phyloP scores from a whole-genome alignment of 2,888 invertebrate genomes.

The Marronus borbonicus region DNA sequence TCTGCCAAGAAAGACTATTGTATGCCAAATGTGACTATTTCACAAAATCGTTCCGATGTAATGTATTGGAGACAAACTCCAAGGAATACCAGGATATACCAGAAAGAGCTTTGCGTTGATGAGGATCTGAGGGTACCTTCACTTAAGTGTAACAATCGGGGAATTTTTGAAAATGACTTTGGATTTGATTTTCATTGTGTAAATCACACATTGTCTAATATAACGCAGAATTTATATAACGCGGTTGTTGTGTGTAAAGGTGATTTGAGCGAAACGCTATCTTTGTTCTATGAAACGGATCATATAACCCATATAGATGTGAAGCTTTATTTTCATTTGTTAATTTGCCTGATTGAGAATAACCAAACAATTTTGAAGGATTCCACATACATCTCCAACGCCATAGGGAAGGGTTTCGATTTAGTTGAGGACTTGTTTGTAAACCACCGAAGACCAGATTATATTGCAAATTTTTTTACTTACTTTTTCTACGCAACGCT shows the following conservation, averaged over 20 bases:
- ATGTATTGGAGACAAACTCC: constrained; percentile 39
- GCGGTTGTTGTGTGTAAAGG: neutral
- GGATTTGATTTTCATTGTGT: neutral
- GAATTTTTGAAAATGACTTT: constrained; percentile 22
- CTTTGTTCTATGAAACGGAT: neutral
- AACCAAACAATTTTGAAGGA: constrained; percentile 5
- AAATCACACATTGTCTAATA: constrained; percentile 3
- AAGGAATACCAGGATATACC: constrained; percentile 28
- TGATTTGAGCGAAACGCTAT: neutral
- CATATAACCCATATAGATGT: constrained; percentile 2
- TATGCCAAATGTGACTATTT: neutral
- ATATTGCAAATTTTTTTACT: constrained; percentile 9
- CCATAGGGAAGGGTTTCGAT: constrained; percentile 15
- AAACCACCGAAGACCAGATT: neutral
- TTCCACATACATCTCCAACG: neutral
- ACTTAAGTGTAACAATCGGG: constrained; percentile 18
- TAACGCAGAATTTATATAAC: constrained; percentile 12
- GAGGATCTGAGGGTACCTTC: constrained; percentile 7
- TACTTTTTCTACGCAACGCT: neutral
- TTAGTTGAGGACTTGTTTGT: neutral
- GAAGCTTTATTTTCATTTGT: constrained; percentile 16
- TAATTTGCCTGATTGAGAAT: constrained; percentile 18
- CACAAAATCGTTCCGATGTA: neutral
- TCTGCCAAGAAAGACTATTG: constrained; percentile 16
- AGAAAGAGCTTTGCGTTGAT: constrained; percentile 44